Conservation (phyloP, 2,797 vertebrate genomes). For the Spatula clypeata region DNA sequence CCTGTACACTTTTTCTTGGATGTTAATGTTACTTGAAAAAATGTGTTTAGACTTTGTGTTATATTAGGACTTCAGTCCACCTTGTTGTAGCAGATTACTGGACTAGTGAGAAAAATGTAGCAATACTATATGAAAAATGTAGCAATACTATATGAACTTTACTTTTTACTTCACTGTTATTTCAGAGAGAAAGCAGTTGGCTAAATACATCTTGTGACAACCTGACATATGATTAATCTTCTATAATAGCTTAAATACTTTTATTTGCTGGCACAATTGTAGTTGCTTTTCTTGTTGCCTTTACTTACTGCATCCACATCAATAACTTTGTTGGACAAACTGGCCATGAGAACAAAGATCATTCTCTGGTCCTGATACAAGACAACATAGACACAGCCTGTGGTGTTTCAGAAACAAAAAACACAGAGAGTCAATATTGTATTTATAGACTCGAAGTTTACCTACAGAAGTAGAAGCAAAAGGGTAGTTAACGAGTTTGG, state of each 20-base stretch:
- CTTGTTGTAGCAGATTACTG: neutral
- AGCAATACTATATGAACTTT: neutral
- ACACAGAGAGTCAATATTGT: neutral
- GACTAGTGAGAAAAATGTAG: neutral
- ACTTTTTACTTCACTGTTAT: neutral
- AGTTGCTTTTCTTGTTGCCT: neutral
- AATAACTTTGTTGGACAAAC: neutral
- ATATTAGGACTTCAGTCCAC: neutral
- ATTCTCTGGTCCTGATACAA: neutral
- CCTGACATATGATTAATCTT: neutral
- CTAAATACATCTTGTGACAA: neutral
- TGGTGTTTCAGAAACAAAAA: neutral
- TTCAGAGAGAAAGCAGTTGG: neutral
- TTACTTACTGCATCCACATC: neutral
- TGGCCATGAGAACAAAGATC: neutral
- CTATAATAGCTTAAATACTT: neutral
- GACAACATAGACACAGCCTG: neutral
- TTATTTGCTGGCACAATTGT: neutral
- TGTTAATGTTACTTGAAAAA: neutral
- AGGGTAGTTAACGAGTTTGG: neutral
- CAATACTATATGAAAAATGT: neutral
- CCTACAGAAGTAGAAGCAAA: neutral
- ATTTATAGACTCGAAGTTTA: neutral
- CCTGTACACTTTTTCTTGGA: neutral
- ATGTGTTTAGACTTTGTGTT: rapidly evolving